Conservation (phyloP, 1,140 invertebrate species). For the Branchinecta lynchi region DNA sequence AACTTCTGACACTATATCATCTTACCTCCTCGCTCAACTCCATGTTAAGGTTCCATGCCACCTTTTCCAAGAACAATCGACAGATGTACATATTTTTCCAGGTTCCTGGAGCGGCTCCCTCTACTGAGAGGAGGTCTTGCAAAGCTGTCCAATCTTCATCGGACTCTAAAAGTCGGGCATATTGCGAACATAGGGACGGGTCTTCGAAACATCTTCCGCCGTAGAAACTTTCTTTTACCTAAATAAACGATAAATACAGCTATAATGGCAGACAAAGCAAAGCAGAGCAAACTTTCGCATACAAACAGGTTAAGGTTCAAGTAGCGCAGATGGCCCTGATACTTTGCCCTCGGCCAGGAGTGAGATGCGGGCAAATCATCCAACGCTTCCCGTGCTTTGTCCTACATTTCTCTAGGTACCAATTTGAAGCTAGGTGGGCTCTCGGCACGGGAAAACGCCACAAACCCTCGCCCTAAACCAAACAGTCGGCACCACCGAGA, state of each 20-base stretch:
- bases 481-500: no score
- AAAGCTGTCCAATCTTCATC: background rate
- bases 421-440: no score
- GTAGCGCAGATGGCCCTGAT: background rate
- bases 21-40: background rate
- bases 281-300: background rate
- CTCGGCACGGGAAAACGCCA: no score
- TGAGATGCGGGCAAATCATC: no score
- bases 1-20: no score
- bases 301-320: background rate
- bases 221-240: background rate
- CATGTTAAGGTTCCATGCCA: background rate
- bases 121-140: background rate
- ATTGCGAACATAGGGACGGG: background rate
- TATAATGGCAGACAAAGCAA: background rate
- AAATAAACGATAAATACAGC: background rate
- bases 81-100: slow-evolving; percentile 5
- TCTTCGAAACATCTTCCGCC: background rate
- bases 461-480: no score
- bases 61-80: background rate
- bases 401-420: no score
- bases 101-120: background rate
- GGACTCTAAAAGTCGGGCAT: background rate
- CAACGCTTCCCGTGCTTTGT: no score
- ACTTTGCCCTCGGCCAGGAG: background rate